Base-by-base conservation (phyloP, 2,888 invertebrate genomes). In the Schizotus pectinicornis region DNA sequence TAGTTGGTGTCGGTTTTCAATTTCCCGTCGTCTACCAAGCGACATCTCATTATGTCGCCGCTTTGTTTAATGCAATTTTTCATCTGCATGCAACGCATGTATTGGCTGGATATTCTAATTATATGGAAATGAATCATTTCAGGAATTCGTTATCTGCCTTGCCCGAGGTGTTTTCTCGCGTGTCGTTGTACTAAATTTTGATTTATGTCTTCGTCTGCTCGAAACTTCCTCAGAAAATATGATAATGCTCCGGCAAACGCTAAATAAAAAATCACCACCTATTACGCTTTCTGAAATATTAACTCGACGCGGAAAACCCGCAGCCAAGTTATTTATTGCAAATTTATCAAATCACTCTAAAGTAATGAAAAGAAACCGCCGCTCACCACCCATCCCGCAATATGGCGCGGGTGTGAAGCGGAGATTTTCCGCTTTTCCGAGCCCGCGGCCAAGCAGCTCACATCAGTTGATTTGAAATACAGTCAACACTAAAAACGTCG, bases 121-220 rank as follows among this genome's bases (percentile, higher is more conserved):
- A 68, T 69, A 68, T 70, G 71, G 69, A 69, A 70, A 71, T 71
- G 67, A 70, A 68, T 70, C 68, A 67, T 66, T 68, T 63, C 62
- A 48, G 53, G 65, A 61, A 67, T 67, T 61, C 64, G 63, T 67
- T 64, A 69, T 67, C 65, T 62, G 49, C 60, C 54, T 48, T 56
- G 54, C 42, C 56, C 41, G 51, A 50, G 46, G 51, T 59, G 51
- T 59, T 55, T 59, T 56, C 59, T 56, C 43, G 51, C 51, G 51
- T 56, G 59, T 59, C 59, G 51, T 42, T 59, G 33, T 48, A 56
- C 59, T 55, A 56, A 59, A 59, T 56, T 50, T 59, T 59, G 59
- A 59, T 59, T 59, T 59, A 59, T 51, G 59, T 30, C 32, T 42
- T 53, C 54, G 51, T 56, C 53, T 59, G 35, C 31, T 31, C 53